phyloP scores from a whole-genome alignment of 2,888 invertebrate species.

The Metopia argyrocephala region DNA sequence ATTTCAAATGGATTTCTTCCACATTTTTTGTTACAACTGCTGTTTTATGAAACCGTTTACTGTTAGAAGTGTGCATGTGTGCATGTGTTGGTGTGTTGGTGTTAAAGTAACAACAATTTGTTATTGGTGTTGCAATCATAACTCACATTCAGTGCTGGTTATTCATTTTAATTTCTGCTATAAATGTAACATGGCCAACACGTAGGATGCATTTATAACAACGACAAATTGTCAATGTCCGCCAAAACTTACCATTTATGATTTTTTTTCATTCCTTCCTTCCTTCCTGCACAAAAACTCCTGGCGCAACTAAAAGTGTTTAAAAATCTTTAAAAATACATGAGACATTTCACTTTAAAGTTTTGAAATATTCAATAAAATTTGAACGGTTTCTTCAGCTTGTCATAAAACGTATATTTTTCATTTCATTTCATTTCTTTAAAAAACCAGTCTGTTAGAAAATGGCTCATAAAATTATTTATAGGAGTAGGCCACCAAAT shows the following conservation, averaged over 20 bases:
- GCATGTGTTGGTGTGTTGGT: background rate
- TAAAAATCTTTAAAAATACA: no score
- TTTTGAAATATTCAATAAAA: no score
- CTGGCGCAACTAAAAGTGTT: no score
- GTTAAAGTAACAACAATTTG: constrained; percentile 62
- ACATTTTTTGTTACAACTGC: background rate
- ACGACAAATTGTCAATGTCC: constrained; percentile 65
- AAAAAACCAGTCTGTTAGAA: no score
- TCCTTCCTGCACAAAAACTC: constrained; percentile 1
- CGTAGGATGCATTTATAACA: constrained; percentile 64
- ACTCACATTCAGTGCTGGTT: constrained; percentile 62
- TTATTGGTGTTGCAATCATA: constrained; percentile 64
- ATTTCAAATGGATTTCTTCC: background rate
- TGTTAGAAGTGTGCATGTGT: background rate
- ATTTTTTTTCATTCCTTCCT: background rate
- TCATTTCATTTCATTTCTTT: no score
- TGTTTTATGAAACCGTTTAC: background rate
- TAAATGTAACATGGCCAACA: constrained; percentile 57
- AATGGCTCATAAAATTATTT: no score
- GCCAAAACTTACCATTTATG: constrained; percentile 30
- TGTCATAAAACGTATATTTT: no score
- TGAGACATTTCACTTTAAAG: no score
- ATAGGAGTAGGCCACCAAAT: no score
- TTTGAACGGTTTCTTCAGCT: no score
- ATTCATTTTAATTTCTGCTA: constrained; percentile 49